Evolutionary conservation across 2,888 invertebrate genomes (phyloP), one percentile per base, ranked within the genome.

Genomic region (Philereme vetulata): DNA sequence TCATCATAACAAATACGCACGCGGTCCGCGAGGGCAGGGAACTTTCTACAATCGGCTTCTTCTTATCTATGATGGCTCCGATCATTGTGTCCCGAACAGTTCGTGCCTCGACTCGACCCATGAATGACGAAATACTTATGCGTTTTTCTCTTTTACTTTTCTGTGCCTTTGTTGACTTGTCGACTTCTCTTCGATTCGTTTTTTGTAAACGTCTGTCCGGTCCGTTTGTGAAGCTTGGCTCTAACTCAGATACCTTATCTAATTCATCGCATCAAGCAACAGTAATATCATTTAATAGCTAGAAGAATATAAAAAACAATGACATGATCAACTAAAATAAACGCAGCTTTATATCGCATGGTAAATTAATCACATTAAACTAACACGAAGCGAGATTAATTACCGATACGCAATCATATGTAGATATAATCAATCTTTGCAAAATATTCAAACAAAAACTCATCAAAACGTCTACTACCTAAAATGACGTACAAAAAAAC

Each of bases 1-100:
- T 91, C 91, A 91, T 91, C 90, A 90, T 87, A 91, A 91, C 90
- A 91, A 90, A 91, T 90, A 86, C 84, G 80, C 82, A 82, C 77
- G 78, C 80, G 78, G 81, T 85, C 80, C 76, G 71, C 76, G 72
- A 82, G 84, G 81, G 80, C 84, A 83, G 77, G 74, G 84, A 86
- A 86, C 86, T 85, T 80, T 77, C 78, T 72, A 87, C 88, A 89
- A 87, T 89, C 87, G 84, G 78, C 72, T 77, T 81, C 81, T 79
- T 85, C 86, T 90, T 88, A 90, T 89, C 90, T 90, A 85, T 86
- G 90, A 88, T 85, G 87, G 87, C 80, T 77, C 70, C 78, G 83
- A 88, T 88, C 86, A 86, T 88, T 90, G 88, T 89, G 81, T 77
- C 80, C 82, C 84, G 82, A 84, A 87, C 85, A 79, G 82, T 82